A percentile compares a stretch with the other conserved stretches of the same genome.
Evolutionary conservation across 2,888 invertebrate species (phyloP).

Genomic region (Drosophila kuntzei): DNA sequence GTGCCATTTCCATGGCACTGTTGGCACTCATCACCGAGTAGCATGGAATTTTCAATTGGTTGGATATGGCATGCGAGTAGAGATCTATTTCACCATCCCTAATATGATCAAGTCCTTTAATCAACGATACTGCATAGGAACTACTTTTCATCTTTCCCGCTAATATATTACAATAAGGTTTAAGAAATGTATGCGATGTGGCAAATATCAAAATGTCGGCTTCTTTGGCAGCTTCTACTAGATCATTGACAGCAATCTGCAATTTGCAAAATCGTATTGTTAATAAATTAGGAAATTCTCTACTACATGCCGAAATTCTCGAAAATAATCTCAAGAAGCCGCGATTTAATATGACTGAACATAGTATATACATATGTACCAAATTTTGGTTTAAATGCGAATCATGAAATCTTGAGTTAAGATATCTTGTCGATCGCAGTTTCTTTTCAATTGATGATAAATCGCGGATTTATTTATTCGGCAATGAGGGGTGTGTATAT

Average conservation of each 20-base stretch:
- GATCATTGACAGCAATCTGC: constrained; percentile 95
- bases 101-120: constrained; percentile 96
- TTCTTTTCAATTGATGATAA: no score
- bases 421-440: no score
- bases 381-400: no score
- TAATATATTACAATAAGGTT: constrained; percentile 92
- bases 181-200: constrained; percentile 97
- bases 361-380: no score
- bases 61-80: constrained; percentile 95
- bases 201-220: constrained; percentile 98
- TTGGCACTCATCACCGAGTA: constrained; percentile 99
- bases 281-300: background rate
- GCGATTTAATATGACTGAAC: no score
- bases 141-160: constrained; percentile 94
- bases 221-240: constrained; percentile 93
- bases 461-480: no score
- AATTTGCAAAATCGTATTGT: background rate
- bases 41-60: constrained; percentile 93
- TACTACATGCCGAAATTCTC: background rate
- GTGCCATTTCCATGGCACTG: constrained; percentile 97
- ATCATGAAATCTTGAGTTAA: no score
- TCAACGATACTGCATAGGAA: constrained; percentile 95
- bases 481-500: no score
- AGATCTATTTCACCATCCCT: constrained; percentile 95
- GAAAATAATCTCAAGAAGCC: no score